phyloP scores from a whole-genome alignment of 2,113 vertebrate genomes.

The Tyto alba region DNA sequence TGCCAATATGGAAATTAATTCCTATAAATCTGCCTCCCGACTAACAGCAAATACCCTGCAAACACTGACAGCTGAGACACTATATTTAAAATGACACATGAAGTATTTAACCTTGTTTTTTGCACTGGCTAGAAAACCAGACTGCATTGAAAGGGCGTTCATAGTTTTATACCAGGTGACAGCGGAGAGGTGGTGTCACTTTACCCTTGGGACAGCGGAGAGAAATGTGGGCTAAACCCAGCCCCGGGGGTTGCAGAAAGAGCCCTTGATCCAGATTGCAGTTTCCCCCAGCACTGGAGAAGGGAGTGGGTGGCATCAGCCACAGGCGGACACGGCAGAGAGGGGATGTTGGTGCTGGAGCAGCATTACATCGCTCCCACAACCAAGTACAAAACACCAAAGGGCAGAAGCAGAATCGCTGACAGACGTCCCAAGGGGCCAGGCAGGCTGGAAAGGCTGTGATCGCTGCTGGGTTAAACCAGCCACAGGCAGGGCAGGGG shows the following conservation, averaged over 20 bases:
- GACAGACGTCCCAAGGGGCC: rapidly evolving
- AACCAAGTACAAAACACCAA: background rate
- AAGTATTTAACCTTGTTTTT: background rate
- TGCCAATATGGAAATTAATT: background rate
- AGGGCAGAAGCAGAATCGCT: background rate
- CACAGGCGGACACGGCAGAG: rapidly evolving
- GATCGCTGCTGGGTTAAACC: background rate
- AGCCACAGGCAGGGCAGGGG: background rate
- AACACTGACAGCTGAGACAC: background rate
- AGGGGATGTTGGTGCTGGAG: background rate
- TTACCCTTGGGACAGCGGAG: background rate
- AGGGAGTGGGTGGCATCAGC: rapidly evolving
- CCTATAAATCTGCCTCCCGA: background rate
- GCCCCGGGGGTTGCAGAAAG: background rate
- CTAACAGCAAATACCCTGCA: background rate
- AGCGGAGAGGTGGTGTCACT: background rate
- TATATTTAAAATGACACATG: background rate
- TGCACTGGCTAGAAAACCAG: background rate
- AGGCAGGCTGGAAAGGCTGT: background rate
- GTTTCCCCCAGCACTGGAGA: background rate
- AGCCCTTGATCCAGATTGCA: rapidly evolving
- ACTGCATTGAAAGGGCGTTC: background rate
- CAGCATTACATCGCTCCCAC: rapidly evolving
- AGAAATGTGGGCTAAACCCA: background rate
- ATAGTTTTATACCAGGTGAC: background rate